Evolutionary conservation across 23 tunicate genomes (phyloP), one percentile per base, ranked within the genome.

Genomic region (Diplosoma virens): DNA sequence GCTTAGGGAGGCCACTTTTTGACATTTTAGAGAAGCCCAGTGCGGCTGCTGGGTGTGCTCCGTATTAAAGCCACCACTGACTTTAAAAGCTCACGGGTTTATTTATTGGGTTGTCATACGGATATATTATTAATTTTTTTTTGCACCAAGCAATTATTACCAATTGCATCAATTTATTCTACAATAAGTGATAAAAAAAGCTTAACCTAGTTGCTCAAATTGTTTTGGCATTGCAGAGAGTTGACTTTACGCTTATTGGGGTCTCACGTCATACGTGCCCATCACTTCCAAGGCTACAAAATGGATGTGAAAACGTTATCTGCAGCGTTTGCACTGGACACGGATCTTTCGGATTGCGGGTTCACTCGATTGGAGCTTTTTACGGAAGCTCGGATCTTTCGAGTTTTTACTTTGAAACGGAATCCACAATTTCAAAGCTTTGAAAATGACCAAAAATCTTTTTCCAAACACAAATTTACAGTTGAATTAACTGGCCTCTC

Each of bases 261-360:
- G 33, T 74, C 83, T 7, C 76, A 74, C 48, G 41, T n/a, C 1
- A 55, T 81, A 36, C 66, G 25, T 0, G 26, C 76, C 20, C 73
- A 81, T 37, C 23, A 56, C 47, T 47, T 67, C 6, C 86, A 87
- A 56, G 95, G 80, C 0, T 74, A 82, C 54, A 35, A 56, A 27
- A 25, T 48, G 9, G 1, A 25, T 29, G 36, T 72, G 3, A 18
- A 25, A 2, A 30, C 59, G n/a, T 72, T 61, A 9, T 25, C 61
- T 6, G 3, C 55, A 11, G 3, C 60, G 18, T 47, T 72, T 9
- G 25, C 25, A 20, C 20, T 47, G 37, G 60, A 72, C 3, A 28
- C 59, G 2, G 78, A 72, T 47, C 78, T 72, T 47, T 28, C 78
- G 7, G 18, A 72, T 1, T 47, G 61, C 25, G 20, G 47, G 33